Base-by-base conservation (phyloP, 1,140 invertebrate species). In the Bombus impatiens region DNA sequence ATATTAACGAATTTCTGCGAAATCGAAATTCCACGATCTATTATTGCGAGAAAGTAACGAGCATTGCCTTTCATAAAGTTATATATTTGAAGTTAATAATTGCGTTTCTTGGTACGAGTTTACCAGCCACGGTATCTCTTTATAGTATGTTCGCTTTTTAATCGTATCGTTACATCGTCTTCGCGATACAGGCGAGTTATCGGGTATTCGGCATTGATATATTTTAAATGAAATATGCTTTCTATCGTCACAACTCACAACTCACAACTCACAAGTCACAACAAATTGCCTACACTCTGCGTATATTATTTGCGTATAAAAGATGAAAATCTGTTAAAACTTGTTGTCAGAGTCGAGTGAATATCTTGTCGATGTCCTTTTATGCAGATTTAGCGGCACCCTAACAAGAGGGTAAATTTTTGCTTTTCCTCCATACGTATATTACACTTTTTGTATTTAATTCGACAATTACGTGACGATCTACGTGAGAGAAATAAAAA, bases 21-120 rank as follows among this genome's bases (percentile, higher is more conserved):
- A 77, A 77, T 78, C 47, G 76, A 62, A 62, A 42, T 78, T 28
- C 15, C 15, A 67, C n/a, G 35, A 42, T 65, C 9, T 10, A 44
- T 18, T 47, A 35, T 68, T 44, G 13, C 22, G 42, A 35, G 40
- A 79, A 79, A 79, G 76, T 65, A 65, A 47, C 77, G 18, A 67
- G 28, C 37, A 65, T 35, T 67, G n/a, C 42, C 25, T 72, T 74
- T 53, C n/a, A 22, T 44, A 37, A 40, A 40, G 10, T 59, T 44
- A 40, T 40, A 40, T 6, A 40, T 40, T 40, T 44, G 47, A 40
- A 40, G 10, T 59, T 74, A 53, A 25, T 22, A 22, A 68, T 53
- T 13, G 25, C 28, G 25, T 47, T 68, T 44, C 32, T 80, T n/a
- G 15, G 8, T 47, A 37, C 25, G 2, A 22, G 9, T 59, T 44